These are phyloP conservation scores for Zygogramma bicolorata DNA, from an alignment of 2,888 invertebrate genomes.

Conservation along the genomic window DNA sequence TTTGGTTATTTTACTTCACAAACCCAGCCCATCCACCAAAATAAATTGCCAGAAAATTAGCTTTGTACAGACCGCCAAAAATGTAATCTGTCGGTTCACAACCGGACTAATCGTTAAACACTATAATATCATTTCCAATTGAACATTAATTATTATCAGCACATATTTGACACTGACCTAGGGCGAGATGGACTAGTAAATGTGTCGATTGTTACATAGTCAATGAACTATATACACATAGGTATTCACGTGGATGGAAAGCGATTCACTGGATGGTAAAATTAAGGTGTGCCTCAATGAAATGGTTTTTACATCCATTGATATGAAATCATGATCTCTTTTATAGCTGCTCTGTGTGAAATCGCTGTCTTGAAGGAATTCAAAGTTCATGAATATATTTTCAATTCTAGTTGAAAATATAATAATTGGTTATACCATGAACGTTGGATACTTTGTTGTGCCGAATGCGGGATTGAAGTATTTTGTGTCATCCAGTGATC, in stretches of 20 bases:
- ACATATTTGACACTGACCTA: conserved; percentile 46
- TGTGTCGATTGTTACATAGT: conserved; percentile 1
- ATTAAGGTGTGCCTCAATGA: no score
- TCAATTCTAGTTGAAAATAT: no score
- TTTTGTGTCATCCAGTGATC: no score
- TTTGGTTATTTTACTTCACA: background rate
- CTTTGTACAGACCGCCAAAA: conserved; percentile 48
- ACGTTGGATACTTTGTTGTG: no score
- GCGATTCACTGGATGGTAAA: background rate
- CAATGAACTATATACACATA: background rate
- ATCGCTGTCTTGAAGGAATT: no score
- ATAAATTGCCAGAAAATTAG: background rate
- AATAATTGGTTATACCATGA: no score
- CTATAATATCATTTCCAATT: conserved; percentile 63
- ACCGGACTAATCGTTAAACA: conserved; percentile 61
- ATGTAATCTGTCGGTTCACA: conserved; percentile 46
- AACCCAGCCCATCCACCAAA: background rate
- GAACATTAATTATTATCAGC: conserved; percentile 61
- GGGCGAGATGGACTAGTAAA: conserved; percentile 52
- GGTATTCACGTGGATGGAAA: background rate
- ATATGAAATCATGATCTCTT: no score
- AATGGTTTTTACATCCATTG: no score
- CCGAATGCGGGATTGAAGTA: no score
- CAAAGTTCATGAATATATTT: no score
- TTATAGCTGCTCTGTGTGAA: no score